A percentile compares a stretch with the other conserved stretches of the same genome.
phyloP scores from a whole-genome alignment of 2,888 invertebrate genomes.

The Crocallis elinguaria region DNA sequence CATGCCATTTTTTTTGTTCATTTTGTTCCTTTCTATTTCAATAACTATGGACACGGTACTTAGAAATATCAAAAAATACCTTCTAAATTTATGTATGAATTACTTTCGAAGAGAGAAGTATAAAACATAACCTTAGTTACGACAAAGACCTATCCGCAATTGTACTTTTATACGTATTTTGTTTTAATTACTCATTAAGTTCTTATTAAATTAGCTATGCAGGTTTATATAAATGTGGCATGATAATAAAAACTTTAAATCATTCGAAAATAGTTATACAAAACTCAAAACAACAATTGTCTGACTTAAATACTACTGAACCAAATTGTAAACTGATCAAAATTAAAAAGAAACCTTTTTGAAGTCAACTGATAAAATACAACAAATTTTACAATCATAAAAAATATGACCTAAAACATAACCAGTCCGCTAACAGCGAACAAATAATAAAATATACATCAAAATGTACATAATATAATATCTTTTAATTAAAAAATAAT shows the following conservation, averaged over 20 bases:
- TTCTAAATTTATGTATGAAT: constrained; percentile 61
- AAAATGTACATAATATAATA: constrained; percentile 85
- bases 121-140: constrained; percentile 63
- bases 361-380: constrained; percentile 77
- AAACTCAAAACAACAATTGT: constrained; percentile 68
- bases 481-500: constrained; percentile 76
- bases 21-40: constrained; percentile 62
- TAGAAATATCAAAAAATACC: constrained; percentile 78
- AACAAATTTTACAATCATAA: constrained; percentile 81
- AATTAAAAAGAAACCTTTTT: constrained; percentile 61
- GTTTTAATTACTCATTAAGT: constrained; percentile 73
- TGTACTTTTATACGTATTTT: constrained; percentile 85
- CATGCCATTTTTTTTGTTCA: constrained; percentile 55
- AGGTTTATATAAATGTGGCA: constrained; percentile 53
- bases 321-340: constrained; percentile 68
- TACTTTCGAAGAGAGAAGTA: constrained; percentile 63
- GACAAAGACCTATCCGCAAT: constrained; percentile 75
- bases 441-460: constrained; percentile 84
- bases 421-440: constrained; percentile 73
- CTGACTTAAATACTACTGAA: constrained; percentile 62
- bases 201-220: constrained; percentile 70
- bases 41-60: constrained; percentile 71
- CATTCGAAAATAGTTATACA: constrained; percentile 57
- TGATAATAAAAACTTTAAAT: constrained; percentile 49
- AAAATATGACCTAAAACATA: constrained; percentile 80